Evolutionary conservation across 2,113 vertebrate genomes (phyloP).

Genomic region (Oplegnathus fasciatus): DNA sequence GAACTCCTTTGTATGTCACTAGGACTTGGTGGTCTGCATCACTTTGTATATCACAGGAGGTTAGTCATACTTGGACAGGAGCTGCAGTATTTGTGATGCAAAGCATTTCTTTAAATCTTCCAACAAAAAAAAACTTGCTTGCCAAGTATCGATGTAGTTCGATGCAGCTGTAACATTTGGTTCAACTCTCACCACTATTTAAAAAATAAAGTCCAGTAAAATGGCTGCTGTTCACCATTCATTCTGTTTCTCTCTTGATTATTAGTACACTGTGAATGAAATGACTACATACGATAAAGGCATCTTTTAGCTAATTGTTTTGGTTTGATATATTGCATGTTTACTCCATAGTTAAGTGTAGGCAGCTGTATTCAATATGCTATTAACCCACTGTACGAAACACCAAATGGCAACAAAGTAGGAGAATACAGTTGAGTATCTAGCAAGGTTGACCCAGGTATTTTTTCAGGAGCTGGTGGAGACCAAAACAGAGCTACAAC

Average conservation of each 20-base stretch:
- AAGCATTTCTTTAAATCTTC: slow-evolving; percentile 20
- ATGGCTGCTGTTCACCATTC: slow-evolving; percentile 74
- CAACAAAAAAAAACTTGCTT: slow-evolving; percentile 21
- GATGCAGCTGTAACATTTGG: slow-evolving; percentile 46
- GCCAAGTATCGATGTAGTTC: slow-evolving; percentile 3
- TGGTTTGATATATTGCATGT: neutral
- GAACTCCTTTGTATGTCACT: slow-evolving; percentile 53
- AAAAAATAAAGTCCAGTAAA: slow-evolving; percentile 73
- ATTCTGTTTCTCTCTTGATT: neutral
- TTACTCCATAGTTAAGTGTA: neutral
- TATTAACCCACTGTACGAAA: neutral
- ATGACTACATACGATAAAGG: neutral
- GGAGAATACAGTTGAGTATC: no score
- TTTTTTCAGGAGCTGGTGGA: no score
- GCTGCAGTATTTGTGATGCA: slow-evolving; percentile 47
- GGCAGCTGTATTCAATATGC: neutral
- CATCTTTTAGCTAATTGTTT: neutral
- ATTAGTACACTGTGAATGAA: neutral
- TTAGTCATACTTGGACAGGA: slow-evolving; percentile 22
- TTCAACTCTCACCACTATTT: slow-evolving; percentile 61
- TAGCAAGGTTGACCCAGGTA: no score
- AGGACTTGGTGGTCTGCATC: slow-evolving; percentile 27
- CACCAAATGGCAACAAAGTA: no score
- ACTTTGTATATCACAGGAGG: slow-evolving; percentile 44
- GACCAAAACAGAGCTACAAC: no score